Conservation (phyloP, 1,140 invertebrate genomes). For the Physella acuta region DNA sequence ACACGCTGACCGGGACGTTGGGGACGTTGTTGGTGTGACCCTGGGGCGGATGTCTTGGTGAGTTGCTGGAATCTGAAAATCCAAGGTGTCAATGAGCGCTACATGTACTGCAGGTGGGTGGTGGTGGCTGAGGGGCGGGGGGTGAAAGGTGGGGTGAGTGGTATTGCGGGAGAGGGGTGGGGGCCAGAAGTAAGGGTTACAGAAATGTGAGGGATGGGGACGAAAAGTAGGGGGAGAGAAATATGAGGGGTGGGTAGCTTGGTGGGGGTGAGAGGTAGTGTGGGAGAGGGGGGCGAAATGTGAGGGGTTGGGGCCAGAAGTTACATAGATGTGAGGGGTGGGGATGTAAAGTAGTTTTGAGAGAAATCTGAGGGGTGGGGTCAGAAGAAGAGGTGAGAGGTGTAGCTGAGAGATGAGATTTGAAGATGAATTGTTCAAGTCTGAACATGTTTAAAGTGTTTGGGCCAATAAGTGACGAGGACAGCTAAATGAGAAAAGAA, state of each 20-base stretch:
- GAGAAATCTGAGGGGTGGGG: background rate
- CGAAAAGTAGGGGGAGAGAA: background rate
- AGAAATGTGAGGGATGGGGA: background rate
- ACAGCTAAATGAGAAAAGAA: background rate
- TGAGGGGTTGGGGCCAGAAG: background rate
- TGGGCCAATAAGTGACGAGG: background rate
- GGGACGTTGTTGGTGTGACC: background rate
- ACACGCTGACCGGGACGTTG: slow-evolving; percentile 19
- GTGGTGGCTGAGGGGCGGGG: no score
- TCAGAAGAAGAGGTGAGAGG: background rate
- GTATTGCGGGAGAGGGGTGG: background rate
- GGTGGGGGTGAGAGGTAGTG: background rate
- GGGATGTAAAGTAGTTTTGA: background rate
- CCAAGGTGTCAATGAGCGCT: background rate
- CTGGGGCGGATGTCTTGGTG: background rate
- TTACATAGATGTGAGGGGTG: background rate
- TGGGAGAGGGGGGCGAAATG: background rate
- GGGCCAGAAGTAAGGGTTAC: background rate
- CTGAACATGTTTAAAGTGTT: background rate
- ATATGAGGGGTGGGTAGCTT: background rate
- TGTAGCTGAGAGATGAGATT: background rate
- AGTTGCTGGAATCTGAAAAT: slow-evolving; percentile 10
- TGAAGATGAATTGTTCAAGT: no score
- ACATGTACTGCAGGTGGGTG: background rate
- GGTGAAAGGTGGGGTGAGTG: background rate